A percentile compares a stretch with the other conserved stretches of the same genome.
These are phyloP conservation scores for Ruditapes philippinarum DNA, from an alignment of 1,140 invertebrate species.

Conservation along the genomic window DNA sequence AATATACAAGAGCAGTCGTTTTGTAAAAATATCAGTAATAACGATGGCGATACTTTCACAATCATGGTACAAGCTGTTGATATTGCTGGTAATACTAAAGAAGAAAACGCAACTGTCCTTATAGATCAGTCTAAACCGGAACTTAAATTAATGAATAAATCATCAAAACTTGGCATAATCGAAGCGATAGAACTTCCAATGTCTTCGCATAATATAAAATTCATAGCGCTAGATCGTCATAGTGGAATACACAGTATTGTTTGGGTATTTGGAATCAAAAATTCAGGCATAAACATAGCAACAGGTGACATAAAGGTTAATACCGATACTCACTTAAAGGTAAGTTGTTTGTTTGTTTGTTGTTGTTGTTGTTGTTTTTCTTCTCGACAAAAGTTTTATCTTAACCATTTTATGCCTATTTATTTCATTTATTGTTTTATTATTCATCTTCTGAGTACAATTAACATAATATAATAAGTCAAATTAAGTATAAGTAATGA, in stretches of 20 bases:
- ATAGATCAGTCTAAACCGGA: slow-evolving; percentile 69
- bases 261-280: slow-evolving; percentile 67
- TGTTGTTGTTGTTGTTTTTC: too few species aligned
- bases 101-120: slow-evolving; percentile 56
- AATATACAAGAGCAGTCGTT: slow-evolving; percentile 44
- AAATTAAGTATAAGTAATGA: too few species aligned
- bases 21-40: background rate
- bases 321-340: too few species aligned
- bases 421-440: too few species aligned
- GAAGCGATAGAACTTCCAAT: slow-evolving; percentile 71
- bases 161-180: slow-evolving; percentile 66
- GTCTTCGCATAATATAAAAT: slow-evolving; percentile 72
- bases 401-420: too few species aligned
- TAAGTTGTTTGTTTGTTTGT: too few species aligned
- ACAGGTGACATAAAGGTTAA: too few species aligned
- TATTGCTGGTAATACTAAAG: slow-evolving; percentile 53
- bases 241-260: slow-evolving; percentile 67
- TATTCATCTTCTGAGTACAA: too few species aligned
- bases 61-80: slow-evolving; percentile 66
- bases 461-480: too few species aligned
- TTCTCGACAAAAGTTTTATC: too few species aligned
- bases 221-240: slow-evolving; percentile 72
- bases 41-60: slow-evolving; percentile 70
- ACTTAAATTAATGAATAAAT: slow-evolving; percentile 65
- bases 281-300: too few species aligned